Conservation (phyloP, 2,888 invertebrate species). For the Steinernema scapterisci region DNA sequence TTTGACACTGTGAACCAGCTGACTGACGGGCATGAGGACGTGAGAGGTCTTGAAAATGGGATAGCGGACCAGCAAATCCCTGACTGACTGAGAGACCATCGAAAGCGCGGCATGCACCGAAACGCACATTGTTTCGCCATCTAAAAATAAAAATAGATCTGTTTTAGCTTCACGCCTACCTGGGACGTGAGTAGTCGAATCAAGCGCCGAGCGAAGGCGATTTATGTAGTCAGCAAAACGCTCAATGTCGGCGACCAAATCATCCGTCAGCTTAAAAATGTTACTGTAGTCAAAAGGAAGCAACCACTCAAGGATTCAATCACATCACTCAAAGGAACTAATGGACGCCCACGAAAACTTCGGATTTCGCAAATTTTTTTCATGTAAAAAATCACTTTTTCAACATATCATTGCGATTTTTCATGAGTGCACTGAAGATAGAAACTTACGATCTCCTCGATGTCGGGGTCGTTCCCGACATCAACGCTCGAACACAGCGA, state of each 20-base stretch:
- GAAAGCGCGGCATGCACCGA: constrained; percentile 63
- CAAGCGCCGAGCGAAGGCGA: constrained; percentile 53
- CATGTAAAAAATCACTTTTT: too few species aligned
- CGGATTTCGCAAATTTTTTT: too few species aligned
- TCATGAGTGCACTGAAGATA: background rate
- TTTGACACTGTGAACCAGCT: constrained; percentile 53
- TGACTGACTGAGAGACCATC: constrained; percentile 61
- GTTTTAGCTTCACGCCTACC: constrained; percentile 38
- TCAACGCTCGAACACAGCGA: constrained; percentile 45
- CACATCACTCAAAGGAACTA: too few species aligned
- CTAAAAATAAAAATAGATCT: constrained; percentile 41
- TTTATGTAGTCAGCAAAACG: constrained; percentile 58
- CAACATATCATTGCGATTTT: constrained; percentile 1
- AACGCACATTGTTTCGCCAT: constrained; percentile 61
- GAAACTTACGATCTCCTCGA: constrained; percentile 44
- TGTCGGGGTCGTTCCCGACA: constrained; percentile 46
- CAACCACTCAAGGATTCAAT: too few species aligned
- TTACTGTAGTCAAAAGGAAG: constrained; percentile 7
- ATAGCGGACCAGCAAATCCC: constrained; percentile 57
- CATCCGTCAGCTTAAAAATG: constrained; percentile 48
- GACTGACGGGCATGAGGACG: constrained; percentile 51
- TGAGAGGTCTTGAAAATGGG: constrained; percentile 47
- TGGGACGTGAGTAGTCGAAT: constrained; percentile 49
- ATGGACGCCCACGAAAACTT: background rate
- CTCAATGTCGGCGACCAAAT: constrained; percentile 61